Conservation (phyloP, 2,888 invertebrate species). For the Smittia sp. region DNA sequence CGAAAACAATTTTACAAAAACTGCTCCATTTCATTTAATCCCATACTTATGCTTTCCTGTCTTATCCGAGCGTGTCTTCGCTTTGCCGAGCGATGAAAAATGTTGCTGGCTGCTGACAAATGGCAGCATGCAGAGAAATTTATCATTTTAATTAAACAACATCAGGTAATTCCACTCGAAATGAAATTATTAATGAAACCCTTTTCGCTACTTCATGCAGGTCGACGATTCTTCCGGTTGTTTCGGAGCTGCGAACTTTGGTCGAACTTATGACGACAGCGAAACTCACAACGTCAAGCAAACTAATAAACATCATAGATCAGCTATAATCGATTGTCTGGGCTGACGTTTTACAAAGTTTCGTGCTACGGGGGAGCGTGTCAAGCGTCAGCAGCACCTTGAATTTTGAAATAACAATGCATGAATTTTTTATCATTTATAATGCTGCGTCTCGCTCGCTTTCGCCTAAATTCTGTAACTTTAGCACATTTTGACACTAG, state of each 20-base stretch:
- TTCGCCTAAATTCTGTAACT: background rate
- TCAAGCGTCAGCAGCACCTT: background rate
- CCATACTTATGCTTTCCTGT: background rate
- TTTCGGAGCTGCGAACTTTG: background rate
- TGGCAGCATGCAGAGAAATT: slow-evolving; percentile 9
- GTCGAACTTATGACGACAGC: too few species aligned
- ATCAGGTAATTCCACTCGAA: slow-evolving; percentile 11
- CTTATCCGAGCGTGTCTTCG: background rate
- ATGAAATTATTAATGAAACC: too few species aligned
- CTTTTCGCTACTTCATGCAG: too few species aligned
- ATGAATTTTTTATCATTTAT: slow-evolving; percentile 39
- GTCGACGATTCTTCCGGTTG: background rate
- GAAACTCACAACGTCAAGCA: too few species aligned
- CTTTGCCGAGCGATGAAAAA: background rate
- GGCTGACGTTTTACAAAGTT: background rate
- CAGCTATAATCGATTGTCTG: too few species aligned
- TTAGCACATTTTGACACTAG: slow-evolving; percentile 38
- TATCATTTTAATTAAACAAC: slow-evolving; percentile 40
- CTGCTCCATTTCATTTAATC: background rate
- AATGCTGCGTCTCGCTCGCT: slow-evolving; percentile 12
- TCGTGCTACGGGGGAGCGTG: slow-evolving; percentile 7
- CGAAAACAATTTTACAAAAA: background rate
- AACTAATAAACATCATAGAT: too few species aligned
- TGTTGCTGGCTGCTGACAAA: slow-evolving; percentile 1
- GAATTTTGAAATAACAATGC: background rate